phyloP scores from a whole-genome alignment of 2,888 invertebrate genomes.

The Orgyia antiqua region DNA sequence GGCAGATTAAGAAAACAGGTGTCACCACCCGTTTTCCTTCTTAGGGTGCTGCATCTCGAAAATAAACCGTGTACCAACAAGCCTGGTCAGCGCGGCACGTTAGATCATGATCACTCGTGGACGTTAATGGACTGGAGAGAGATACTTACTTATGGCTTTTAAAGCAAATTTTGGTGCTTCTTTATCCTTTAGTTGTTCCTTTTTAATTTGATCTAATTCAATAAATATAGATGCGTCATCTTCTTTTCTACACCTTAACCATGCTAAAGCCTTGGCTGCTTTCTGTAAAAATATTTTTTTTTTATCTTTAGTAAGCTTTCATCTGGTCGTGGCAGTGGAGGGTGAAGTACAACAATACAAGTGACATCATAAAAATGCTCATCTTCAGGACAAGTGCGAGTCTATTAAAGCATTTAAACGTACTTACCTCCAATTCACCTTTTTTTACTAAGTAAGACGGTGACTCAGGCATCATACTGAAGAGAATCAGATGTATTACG shows the following conservation, averaged over 20 bases:
- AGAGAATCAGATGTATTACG: conserved; percentile 57
- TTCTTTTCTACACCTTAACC: conserved; percentile 56
- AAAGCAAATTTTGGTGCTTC: conserved; percentile 46
- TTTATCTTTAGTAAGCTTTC: too few relatives aligned
- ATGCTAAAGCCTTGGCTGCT: conserved; percentile 49
- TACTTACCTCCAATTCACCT: conserved; percentile 56
- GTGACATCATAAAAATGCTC: background rate
- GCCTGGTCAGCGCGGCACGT: too few relatives aligned
- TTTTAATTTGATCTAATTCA: conserved; percentile 46
- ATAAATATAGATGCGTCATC: conserved; percentile 35
- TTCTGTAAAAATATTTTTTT: conserved; percentile 47
- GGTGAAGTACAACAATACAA: too few relatives aligned
- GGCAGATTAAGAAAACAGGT: too few relatives aligned
- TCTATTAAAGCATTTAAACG: too few relatives aligned
- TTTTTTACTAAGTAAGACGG: conserved; percentile 71
- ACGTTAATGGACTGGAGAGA: too few relatives aligned
- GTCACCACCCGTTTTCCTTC: too few relatives aligned
- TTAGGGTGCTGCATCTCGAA: too few relatives aligned
- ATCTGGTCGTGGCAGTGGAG: too few relatives aligned
- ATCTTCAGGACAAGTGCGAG: too few relatives aligned
- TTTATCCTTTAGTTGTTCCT: conserved; percentile 51
- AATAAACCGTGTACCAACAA: too few relatives aligned
- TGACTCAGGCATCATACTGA: conserved; percentile 79
- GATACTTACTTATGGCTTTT: conserved; percentile 54
- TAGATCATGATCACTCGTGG: too few relatives aligned